Evolutionary conservation across 2,888 invertebrate genomes (phyloP), one percentile per base, ranked within the genome.

Genomic region (Carabus problematicus): DNA sequence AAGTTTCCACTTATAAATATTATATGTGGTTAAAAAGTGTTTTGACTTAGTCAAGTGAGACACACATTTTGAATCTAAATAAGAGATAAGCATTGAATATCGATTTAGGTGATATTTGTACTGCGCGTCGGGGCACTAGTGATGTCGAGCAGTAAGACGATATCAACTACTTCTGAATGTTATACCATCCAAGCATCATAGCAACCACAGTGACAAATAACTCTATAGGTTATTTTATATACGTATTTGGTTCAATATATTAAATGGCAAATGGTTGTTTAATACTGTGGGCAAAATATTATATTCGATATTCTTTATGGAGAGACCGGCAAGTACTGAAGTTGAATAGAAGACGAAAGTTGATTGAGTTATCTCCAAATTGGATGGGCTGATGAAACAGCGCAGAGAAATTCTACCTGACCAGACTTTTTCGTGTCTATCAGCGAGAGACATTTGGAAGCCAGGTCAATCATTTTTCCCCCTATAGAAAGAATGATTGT

Each of bases 361-460:
- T 66, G 66, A 66, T 66, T 66, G 45, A 40, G 66, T 66, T 66
- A 66, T 66, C 49, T 47, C 47, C 49, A 66, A 66, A 66, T 66
- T 66, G 59, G 66, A 12, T 42, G 42, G 42, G 12, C 29, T 14
- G 52, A 16, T 16, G 52, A 45, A 45, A 29, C 18, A 16, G 64
- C 55, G 55, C 16, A 41, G 19, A 29, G 56, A 56, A 64, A 64
- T 56, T 42, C 19, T 42, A 19, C 54, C 54, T 64, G 54, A 42
- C 63, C 54, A 39, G 52, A 52, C 52, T 61, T 49, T 61, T 47
- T 47, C 47, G 11, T 40, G 49, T 63, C 49, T 29, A 40, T 41
- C 64, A 42, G 64, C 41, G 64, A 55, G 42, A 52, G 52, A 52
- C 19, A 11, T 52, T 29, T 29, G 29, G 29, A 29, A 29, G 29